phyloP scores from a whole-genome alignment of 2,888 invertebrate genomes.

The Pelosia muscerda region DNA sequence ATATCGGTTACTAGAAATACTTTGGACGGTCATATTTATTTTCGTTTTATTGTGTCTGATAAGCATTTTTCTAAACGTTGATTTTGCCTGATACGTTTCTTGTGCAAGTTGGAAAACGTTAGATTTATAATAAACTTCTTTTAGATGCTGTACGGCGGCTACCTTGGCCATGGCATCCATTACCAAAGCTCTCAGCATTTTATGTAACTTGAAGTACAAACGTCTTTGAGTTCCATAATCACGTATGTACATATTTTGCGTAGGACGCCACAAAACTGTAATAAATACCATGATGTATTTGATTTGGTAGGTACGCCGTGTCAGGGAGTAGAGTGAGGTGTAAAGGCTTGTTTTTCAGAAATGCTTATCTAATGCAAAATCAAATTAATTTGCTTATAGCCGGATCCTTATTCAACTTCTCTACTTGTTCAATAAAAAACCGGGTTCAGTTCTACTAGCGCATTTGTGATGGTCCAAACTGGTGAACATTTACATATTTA shows the following conservation, averaged over 20 bases:
- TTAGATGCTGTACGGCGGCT: neutral
- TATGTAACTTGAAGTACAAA: neutral
- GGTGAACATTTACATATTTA: too few relatives aligned
- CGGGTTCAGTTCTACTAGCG: too few relatives aligned
- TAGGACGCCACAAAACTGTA: conserved; percentile 11
- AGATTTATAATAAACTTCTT: conserved; percentile 10
- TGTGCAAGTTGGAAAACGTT: neutral
- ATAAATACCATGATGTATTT: neutral
- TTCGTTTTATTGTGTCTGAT: conserved; percentile 8
- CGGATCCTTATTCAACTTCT: too few relatives aligned
- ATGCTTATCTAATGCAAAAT: too few relatives aligned
- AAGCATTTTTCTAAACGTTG: conserved; percentile 3
- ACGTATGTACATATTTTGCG: neutral
- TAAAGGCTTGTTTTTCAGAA: too few relatives aligned
- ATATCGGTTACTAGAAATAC: neutral
- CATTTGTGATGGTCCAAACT: too few relatives aligned
- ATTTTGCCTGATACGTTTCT: neutral
- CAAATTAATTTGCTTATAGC: too few relatives aligned
- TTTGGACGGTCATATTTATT: neutral
- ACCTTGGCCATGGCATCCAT: neutral
- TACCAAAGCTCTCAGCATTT: neutral
- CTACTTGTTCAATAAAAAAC: too few relatives aligned
- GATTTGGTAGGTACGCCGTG: neutral
- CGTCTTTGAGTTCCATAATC: conserved; percentile 5
- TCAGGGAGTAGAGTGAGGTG: too few relatives aligned